Percentiles rank a stretch among this genome's conserved stretches.
phyloP scores from a whole-genome alignment of 2,888 invertebrate species.

The Drosophila prostipennis region DNA sequence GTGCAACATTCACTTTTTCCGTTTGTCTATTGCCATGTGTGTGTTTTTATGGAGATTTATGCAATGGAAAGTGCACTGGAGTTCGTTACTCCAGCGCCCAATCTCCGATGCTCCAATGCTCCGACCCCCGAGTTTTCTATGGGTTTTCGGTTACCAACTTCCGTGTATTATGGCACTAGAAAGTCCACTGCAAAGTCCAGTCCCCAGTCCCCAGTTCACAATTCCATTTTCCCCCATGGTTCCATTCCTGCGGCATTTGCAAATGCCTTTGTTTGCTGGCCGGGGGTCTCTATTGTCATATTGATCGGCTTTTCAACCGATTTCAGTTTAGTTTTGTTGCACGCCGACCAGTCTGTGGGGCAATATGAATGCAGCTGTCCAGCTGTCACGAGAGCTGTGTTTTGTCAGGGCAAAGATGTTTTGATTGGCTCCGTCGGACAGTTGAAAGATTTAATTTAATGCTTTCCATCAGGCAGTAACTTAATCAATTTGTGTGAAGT shows the following conservation, averaged over 20 bases:
- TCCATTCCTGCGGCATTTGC: slow-evolving; percentile 1
- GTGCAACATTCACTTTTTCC: slow-evolving; percentile 44
- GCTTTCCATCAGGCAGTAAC: neutral
- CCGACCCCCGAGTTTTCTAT: slow-evolving; percentile 42
- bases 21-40: slow-evolving; percentile 21
- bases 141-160: slow-evolving; percentile 72
- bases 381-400: neutral
- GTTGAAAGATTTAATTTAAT: slow-evolving; percentile 11
- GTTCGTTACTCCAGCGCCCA: slow-evolving; percentile 32
- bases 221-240: neutral
- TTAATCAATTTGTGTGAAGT: neutral
- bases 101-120: neutral
- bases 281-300: slow-evolving; percentile 34
- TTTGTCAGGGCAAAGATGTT: slow-evolving; percentile 20
- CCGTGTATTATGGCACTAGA: slow-evolving; percentile 72
- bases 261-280: slow-evolving; percentile 37
- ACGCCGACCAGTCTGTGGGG: slow-evolving; percentile 5
- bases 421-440: slow-evolving; percentile 26
- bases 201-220: slow-evolving; percentile 27
- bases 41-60: slow-evolving; percentile 36
- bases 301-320: slow-evolving; percentile 42
- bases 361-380: slow-evolving; percentile 14
- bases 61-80: slow-evolving; percentile 59
- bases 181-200: slow-evolving; percentile 53
- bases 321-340: slow-evolving; percentile 13